These are phyloP conservation scores for Parthenolecanium corni DNA, from an alignment of 2,888 invertebrate genomes.

Conservation along the genomic window DNA sequence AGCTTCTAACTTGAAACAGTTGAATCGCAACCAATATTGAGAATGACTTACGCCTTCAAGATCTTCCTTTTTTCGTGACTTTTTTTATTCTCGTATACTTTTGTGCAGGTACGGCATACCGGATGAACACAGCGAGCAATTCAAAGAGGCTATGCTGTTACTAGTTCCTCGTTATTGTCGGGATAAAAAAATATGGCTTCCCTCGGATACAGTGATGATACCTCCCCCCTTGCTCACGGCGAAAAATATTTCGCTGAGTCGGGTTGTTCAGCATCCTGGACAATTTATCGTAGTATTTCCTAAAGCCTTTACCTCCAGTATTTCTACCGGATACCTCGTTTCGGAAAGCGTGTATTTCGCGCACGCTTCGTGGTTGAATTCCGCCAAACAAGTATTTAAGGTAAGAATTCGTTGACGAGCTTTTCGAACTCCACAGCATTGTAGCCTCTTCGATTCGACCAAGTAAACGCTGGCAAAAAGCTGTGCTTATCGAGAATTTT, in stretches of 20 bases:
- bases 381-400: constrained; percentile 59
- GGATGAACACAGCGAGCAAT: constrained; percentile 58
- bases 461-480: too few relatives aligned
- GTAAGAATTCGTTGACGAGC: constrained; percentile 40
- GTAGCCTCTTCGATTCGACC: too few relatives aligned
- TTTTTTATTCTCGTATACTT: not conserved
- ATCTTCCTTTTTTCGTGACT: too few relatives aligned
- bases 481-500: too few relatives aligned
- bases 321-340: constrained; percentile 77
- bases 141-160: constrained; percentile 61
- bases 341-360: constrained; percentile 91
- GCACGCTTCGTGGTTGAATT: constrained; percentile 62
- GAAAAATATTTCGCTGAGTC: constrained; percentile 63
- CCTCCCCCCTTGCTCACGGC: constrained; percentile 66
- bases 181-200: constrained; percentile 74
- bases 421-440: too few relatives aligned
- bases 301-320: constrained; percentile 73
- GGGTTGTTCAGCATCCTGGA: constrained; percentile 71
- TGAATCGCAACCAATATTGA: too few relatives aligned
- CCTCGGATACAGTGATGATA: constrained; percentile 86
- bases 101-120: constrained; percentile 63
- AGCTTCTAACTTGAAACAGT: too few relatives aligned
- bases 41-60: too few relatives aligned
- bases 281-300: constrained; percentile 86
- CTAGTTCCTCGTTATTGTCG: constrained; percentile 65